These are phyloP conservation scores for Sycophila texana DNA, from an alignment of 2,888 invertebrate genomes.

Conservation along the genomic window DNA sequence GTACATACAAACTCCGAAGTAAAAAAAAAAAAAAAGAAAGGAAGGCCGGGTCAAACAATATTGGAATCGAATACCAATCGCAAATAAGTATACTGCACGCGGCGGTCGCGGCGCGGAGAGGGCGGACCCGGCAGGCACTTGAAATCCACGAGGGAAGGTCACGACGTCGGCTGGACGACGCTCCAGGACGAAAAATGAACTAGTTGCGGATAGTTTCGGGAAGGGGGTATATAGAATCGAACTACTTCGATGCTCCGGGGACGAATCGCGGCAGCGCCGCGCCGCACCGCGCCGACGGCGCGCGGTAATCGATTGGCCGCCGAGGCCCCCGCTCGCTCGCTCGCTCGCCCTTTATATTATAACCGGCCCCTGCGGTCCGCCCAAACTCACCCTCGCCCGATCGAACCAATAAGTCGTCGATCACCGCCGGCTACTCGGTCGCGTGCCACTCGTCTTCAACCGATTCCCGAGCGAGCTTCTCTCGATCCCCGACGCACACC, in stretches of 20 bases:
- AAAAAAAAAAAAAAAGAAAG: conserved; percentile 18
- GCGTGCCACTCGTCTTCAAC: no score
- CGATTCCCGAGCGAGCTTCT: no score
- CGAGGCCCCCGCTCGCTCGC: no score
- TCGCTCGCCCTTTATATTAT: no score
- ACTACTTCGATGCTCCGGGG: conserved; percentile 50
- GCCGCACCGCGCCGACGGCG: no score
- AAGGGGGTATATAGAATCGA: conserved; percentile 62
- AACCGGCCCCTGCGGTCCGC: not conserved
- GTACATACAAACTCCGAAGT: not conserved
- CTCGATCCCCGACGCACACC: no score
- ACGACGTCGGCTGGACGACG: conserved; percentile 62
- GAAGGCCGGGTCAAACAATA: conserved; percentile 14
- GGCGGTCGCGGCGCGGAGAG: not conserved
- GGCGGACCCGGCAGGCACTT: conserved; percentile 23
- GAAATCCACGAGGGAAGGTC: conserved; percentile 64
- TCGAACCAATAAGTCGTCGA: not conserved
- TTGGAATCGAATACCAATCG: conserved; percentile 38
- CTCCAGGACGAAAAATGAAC: conserved; percentile 62
- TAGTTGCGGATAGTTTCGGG: conserved; percentile 62
- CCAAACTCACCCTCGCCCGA: not conserved
- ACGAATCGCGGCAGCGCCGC: no score
- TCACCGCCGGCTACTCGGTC: no score
- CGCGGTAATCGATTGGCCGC: conserved; percentile 22
- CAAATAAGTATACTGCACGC: not conserved